These are phyloP conservation scores for Acholoe squamosa DNA, from an alignment of 2,888 invertebrate genomes.

Conservation along the genomic window DNA sequence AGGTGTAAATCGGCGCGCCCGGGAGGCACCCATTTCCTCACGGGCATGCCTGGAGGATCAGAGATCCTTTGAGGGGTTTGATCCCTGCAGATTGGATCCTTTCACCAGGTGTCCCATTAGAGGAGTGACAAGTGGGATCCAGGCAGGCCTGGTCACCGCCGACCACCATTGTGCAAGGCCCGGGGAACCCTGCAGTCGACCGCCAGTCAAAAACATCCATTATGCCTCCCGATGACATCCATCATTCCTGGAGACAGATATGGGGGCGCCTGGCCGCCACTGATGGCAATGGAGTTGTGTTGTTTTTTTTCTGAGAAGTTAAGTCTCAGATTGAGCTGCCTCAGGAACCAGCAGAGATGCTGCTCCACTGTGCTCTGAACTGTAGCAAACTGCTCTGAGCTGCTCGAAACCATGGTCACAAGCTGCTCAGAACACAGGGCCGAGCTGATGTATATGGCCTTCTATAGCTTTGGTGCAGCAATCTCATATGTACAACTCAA, in stretches of 20 bases:
- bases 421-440: no score
- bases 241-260: slow-evolving; percentile 56
- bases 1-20: slow-evolving; percentile 41
- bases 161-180: not conserved
- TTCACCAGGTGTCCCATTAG: slow-evolving; percentile 44
- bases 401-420: not conserved
- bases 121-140: slow-evolving; percentile 59
- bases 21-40: slow-evolving; percentile 39
- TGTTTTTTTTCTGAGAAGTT: slow-evolving; percentile 51
- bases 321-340: not conserved
- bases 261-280: not conserved
- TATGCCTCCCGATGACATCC: slow-evolving; percentile 43
- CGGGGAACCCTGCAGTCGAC: not conserved
- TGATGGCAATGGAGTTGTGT: slow-evolving; percentile 10
- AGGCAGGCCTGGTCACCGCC: slow-evolving; percentile 39
- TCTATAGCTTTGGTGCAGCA: no score
- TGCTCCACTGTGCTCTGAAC: not conserved
- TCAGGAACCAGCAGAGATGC: not conserved
- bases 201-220: slow-evolving; percentile 57
- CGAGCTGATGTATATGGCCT: no score
- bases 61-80: slow-evolving; percentile 57
- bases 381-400: not conserved
- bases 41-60: slow-evolving; percentile 37
- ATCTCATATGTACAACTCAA: no score
- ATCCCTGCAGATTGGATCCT: slow-evolving; percentile 55